Evolutionary conservation across 2,888 invertebrate species (phyloP).

Genomic region (Zaprionus lineosus): DNA sequence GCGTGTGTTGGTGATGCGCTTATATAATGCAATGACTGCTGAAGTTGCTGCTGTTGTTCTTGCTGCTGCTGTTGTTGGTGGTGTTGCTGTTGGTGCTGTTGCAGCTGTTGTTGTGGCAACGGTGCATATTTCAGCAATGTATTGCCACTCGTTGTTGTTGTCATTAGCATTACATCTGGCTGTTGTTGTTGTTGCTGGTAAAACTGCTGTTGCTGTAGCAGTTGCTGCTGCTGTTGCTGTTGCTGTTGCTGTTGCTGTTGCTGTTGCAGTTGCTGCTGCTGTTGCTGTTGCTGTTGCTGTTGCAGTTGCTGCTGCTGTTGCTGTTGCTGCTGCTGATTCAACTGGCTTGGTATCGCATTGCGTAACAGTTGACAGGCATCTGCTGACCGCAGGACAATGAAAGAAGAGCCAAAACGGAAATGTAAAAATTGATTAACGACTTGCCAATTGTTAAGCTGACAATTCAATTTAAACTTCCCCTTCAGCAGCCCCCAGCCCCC

Average conservation of each 20-base stretch:
- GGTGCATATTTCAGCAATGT: slow-evolving; percentile 58
- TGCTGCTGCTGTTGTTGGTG: slow-evolving; percentile 25
- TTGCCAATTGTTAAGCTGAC: slow-evolving; percentile 57
- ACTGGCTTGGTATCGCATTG: slow-evolving; percentile 76
- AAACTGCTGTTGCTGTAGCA: slow-evolving; percentile 43
- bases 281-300: slow-evolving; percentile 30
- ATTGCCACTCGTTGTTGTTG: slow-evolving; percentile 71
- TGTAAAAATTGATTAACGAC: slow-evolving; percentile 72
- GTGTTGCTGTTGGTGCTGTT: slow-evolving; percentile 36
- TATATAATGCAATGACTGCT: slow-evolving; percentile 58
- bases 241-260: slow-evolving; percentile 54
- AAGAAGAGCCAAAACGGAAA: slow-evolving; percentile 30
- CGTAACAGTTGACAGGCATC: slow-evolving; percentile 82
- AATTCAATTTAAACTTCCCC: slow-evolving; percentile 56
- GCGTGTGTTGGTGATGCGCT: slow-evolving; percentile 58
- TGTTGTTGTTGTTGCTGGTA: slow-evolving; percentile 55
- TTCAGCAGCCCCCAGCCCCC: background rate
- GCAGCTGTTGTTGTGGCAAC: slow-evolving; percentile 48
- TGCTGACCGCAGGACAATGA: slow-evolving; percentile 58
- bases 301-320: slow-evolving; percentile 54
- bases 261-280: slow-evolving; percentile 54
- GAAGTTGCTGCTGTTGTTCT: slow-evolving; percentile 25
- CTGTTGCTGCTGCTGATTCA: slow-evolving; percentile 62
- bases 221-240: slow-evolving; percentile 54
- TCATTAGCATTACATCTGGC: slow-evolving; percentile 78